phyloP scores from a whole-genome alignment of 2,888 invertebrate genomes.

The Gonocerus acuteangulatus region DNA sequence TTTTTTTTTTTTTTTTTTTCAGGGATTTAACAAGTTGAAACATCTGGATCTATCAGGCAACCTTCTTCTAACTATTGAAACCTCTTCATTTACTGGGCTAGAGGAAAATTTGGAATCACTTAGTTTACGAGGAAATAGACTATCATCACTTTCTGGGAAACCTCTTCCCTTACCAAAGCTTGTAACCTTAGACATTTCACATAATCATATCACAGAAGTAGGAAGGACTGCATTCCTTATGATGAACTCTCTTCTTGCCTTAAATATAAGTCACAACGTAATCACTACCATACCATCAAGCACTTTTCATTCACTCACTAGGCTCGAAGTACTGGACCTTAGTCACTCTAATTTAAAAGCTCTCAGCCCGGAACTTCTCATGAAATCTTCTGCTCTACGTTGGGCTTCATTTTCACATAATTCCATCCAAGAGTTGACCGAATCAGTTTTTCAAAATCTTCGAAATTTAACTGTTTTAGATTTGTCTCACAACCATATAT shows the following conservation, averaged over 20 bases:
- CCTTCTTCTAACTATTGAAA: constrained; percentile 60
- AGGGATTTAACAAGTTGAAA: constrained; percentile 59
- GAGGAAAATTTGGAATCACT: constrained; percentile 64
- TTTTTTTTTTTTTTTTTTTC: constrained; percentile 18
- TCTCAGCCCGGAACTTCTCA: constrained; percentile 62
- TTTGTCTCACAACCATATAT: constrained; percentile 69
- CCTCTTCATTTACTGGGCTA: constrained; percentile 67
- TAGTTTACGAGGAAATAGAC: constrained; percentile 65
- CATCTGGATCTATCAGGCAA: constrained; percentile 74
- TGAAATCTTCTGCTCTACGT: constrained; percentile 58
- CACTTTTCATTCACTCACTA: constrained; percentile 62
- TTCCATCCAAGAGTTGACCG: constrained; percentile 65
- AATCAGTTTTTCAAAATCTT: constrained; percentile 68
- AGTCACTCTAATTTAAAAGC: constrained; percentile 66
- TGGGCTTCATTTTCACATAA: constrained; percentile 65
- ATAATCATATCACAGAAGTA: constrained; percentile 67
- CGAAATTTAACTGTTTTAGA: constrained; percentile 60
- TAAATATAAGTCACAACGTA: constrained; percentile 72
- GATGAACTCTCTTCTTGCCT: constrained; percentile 57
- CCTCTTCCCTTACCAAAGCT: constrained; percentile 58
- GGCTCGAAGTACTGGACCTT: constrained; percentile 62
- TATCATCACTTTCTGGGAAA: constrained; percentile 58
- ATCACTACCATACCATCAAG: constrained; percentile 54
- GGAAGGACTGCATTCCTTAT: constrained; percentile 59
- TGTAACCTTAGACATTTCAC: constrained; percentile 65